These are phyloP conservation scores for Urocynchramus pylzowi DNA, from an alignment of 2,113 vertebrate genomes.

Conservation along the genomic window DNA sequence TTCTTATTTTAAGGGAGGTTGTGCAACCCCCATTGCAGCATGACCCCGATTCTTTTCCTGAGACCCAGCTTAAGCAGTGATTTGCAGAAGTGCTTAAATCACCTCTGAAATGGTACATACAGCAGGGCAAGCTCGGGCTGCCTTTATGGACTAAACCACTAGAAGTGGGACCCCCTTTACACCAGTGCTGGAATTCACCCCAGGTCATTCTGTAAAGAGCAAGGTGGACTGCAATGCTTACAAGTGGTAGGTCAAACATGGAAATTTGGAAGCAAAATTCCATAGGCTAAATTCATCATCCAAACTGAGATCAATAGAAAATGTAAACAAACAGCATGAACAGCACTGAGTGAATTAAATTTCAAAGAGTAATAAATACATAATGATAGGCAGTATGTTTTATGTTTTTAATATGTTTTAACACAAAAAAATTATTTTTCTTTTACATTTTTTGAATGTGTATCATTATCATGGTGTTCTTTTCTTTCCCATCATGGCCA, in stretches of 20 bases:
- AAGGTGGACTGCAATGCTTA: not conserved
- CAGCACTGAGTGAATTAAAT: conserved; percentile 28
- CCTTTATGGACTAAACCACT: not conserved
- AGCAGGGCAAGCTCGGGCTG: not conserved
- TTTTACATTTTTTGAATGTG: not conserved
- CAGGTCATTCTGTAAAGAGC: not conserved
- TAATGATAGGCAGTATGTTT: conserved; percentile 18
- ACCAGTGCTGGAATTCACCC: not conserved
- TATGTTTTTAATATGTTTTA: conserved; percentile 62
- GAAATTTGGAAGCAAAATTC: not conserved
- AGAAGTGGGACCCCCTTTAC: not conserved
- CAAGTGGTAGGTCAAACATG: not conserved
- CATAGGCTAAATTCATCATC: not conserved
- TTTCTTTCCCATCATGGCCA: not conserved
- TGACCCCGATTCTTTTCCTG: not conserved
- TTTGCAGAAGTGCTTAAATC: conserved; percentile 35
- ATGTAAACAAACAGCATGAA: conserved; percentile 25
- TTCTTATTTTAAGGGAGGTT: not conserved
- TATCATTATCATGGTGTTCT: not conserved
- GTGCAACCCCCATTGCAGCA: not conserved
- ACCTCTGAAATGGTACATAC: not conserved
- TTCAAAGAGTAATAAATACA: not conserved
- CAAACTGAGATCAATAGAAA: conserved; percentile 1
- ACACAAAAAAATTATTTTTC: not conserved
- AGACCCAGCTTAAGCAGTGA: not conserved